phyloP scores from a whole-genome alignment of 2,888 invertebrate genomes.

The Epiblema foenella region DNA sequence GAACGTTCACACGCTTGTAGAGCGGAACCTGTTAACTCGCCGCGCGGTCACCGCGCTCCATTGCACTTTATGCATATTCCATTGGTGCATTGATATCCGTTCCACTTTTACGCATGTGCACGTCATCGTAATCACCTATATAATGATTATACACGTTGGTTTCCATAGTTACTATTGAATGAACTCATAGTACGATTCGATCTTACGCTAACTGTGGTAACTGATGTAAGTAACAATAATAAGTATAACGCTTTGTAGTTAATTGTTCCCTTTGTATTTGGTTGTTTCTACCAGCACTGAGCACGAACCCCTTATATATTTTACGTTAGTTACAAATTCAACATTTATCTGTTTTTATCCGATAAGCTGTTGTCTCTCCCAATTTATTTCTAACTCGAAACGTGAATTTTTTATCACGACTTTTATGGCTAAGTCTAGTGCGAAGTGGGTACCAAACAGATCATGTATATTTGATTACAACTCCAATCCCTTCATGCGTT shows the following conservation, averaged over 20 bases:
- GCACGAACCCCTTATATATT: not conserved
- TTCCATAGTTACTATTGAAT: conserved; percentile 42
- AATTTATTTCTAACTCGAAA: not conserved
- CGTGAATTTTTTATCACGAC: not conserved
- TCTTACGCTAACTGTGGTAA: not conserved
- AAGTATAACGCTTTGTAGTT: not conserved
- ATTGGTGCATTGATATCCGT: conserved; percentile 73
- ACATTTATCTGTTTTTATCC: not conserved
- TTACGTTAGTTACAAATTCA: not conserved
- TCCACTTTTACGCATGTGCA: conserved; percentile 71
- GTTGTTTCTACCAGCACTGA: too few species aligned
- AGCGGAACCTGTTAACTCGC: conserved; percentile 66
- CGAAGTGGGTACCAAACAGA: not conserved
- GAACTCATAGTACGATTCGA: not conserved
- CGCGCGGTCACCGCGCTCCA: conserved; percentile 68
- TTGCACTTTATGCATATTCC: conserved; percentile 59
- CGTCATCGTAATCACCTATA: conserved; percentile 47
- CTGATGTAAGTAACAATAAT: not conserved
- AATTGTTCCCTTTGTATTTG: too few species aligned
- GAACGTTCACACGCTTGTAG: conserved; percentile 59
- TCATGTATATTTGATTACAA: conserved; percentile 27
- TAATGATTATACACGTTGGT: conserved; percentile 48
- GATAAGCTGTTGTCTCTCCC: too few species aligned
- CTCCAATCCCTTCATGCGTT: conserved; percentile 23
- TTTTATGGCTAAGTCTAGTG: not conserved